Evolutionary conservation across 2,797 vertebrate genomes (phyloP).

Genomic region (Poecile montanus): DNA sequence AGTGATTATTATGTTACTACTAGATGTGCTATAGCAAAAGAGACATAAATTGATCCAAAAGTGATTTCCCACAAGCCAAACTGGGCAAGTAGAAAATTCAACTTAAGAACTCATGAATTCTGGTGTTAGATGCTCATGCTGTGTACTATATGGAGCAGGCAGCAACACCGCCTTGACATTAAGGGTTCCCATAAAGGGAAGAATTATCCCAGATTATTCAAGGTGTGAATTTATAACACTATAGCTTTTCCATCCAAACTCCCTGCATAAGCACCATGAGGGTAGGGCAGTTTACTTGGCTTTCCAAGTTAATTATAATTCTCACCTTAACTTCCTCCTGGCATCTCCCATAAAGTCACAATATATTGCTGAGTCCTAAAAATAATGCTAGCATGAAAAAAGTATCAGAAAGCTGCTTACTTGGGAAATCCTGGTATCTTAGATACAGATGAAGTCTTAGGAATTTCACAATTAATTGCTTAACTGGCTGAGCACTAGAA

Average conservation of each 20-base stretch:
- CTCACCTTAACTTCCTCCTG: background rate
- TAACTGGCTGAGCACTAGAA: background rate
- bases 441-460: background rate
- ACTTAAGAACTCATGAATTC: background rate
- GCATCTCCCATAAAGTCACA: background rate
- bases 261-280: background rate
- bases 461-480: background rate
- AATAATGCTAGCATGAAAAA: background rate
- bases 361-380: background rate
- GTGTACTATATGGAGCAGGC: background rate
- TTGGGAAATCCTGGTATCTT: background rate
- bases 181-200: background rate
- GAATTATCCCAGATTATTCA: background rate
- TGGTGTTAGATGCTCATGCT: background rate
- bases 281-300: background rate
- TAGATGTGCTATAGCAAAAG: background rate
- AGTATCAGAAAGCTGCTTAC: background rate
- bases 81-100: background rate
- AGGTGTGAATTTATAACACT: background rate
- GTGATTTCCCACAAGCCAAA: background rate
- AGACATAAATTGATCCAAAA: background rate
- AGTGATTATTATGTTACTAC: background rate
- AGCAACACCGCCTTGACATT: background rate
- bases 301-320: background rate
- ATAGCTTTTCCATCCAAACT: background rate